Base-by-base conservation (phyloP, 2,113 vertebrate species). In the Lepidothrix coronata region DNA sequence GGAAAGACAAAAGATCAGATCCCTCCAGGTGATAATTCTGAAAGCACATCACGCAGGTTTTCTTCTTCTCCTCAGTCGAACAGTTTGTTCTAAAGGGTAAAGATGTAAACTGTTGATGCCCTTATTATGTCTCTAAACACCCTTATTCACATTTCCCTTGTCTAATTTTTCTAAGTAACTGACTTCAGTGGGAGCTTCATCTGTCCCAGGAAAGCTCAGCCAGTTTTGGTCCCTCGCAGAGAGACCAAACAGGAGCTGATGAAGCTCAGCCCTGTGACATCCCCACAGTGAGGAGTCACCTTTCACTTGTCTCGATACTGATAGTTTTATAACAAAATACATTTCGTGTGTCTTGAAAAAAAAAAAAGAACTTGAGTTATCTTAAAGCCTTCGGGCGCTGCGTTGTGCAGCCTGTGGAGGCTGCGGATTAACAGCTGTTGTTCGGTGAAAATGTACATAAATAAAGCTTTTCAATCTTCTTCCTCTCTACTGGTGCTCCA, bases 401-500 rank as follows among this genome's bases (percentile, higher is more conserved):
- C 35, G 14, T 75, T 82, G 63, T 61, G 54, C 82, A 93, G 85
- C 82, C 43, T 72, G 81, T 66, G 67, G 76, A 65, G 49, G 75
- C 71, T 51, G 39, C 3, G 3, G 82, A 78, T 85, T 41, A 92
- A 80, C 78, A 92, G 70, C 74, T 70, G 39, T 72, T 71, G 46
- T 63, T 76, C 19, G 28, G 8, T 49, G 55, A 49, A 87, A 85
- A 85, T 46, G 63, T 49, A 74, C 49, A 66, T 37, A 86, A 88
- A 89, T 63, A 77, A 66, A 91, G 55, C 71, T 79, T 65, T 84
- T 55, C 92, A 91, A 61, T 94, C 85, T 72, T 54, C 43, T 71
- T 87, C 52, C 75, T 89, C 41, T 91, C 35, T 83, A 10, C 59
- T 84, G 96, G 92, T 91, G 89, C 87, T 95, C 71, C 67, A 82